These are phyloP conservation scores for Nymphalis urticae DNA, from an alignment of 2,888 invertebrate genomes.

Conservation along the genomic window DNA sequence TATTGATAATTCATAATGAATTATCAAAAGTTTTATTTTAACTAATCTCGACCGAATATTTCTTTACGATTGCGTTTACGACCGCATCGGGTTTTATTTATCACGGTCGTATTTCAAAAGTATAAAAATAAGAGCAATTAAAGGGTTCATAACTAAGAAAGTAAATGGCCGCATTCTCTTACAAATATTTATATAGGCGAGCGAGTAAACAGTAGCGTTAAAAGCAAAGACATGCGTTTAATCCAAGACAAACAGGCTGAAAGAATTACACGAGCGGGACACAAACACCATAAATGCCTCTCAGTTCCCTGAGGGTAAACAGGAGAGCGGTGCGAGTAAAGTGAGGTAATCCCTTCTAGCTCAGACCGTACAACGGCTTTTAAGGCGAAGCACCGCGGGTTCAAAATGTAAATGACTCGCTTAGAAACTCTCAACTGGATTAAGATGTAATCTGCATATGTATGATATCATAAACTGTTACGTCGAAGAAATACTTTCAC, in stretches of 20 bases:
- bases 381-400: slow-evolving; percentile 61
- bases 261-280: slow-evolving; percentile 73
- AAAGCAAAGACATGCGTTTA: slow-evolving; percentile 78
- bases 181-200: slow-evolving; percentile 74
- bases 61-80: slow-evolving; percentile 63
- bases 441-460: slow-evolving; percentile 65
- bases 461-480: slow-evolving; percentile 51
- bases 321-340: slow-evolving; percentile 56
- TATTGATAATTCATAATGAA: slow-evolving; percentile 32
- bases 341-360: slow-evolving; percentile 70
- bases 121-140: slow-evolving; percentile 73
- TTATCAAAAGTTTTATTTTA: slow-evolving; percentile 49
- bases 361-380: slow-evolving; percentile 53
- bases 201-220: slow-evolving; percentile 75
- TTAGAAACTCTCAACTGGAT: slow-evolving; percentile 61
- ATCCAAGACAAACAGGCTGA: slow-evolving; percentile 76
- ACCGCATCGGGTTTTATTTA: slow-evolving; percentile 61
- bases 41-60: slow-evolving; percentile 54
- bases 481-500: slow-evolving; percentile 40
- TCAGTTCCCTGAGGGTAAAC: slow-evolving; percentile 62
- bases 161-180: slow-evolving; percentile 68
- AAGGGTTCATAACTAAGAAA: slow-evolving; percentile 67
- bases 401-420: slow-evolving; percentile 69
- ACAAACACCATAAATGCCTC: slow-evolving; percentile 66
- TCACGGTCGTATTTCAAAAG: slow-evolving; percentile 69